These are phyloP conservation scores for Salvator merianae DNA, from an alignment of 2,113 vertebrate species.

Conservation along the genomic window DNA sequence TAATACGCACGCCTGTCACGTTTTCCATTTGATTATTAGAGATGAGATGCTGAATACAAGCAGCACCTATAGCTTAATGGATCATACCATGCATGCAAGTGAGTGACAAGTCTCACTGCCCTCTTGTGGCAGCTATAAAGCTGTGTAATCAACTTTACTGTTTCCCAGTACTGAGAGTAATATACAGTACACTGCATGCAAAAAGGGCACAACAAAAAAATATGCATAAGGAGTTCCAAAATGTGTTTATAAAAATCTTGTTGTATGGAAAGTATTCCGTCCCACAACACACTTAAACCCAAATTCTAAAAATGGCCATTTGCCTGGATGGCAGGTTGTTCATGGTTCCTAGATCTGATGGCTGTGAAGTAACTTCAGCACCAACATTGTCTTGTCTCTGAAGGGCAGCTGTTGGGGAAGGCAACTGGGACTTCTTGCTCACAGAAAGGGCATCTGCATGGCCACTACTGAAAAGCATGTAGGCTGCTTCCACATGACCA, in stretches of 20 bases:
- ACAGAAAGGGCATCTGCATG: too few species aligned
- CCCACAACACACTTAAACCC: too few species aligned
- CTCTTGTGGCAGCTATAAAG: slow-evolving; percentile 56
- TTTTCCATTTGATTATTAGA: slow-evolving; percentile 33
- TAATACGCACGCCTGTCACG: slow-evolving; percentile 32
- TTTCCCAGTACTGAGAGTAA: background rate
- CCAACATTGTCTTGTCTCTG: too few species aligned
- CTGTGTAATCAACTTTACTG: background rate
- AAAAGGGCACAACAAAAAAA: background rate
- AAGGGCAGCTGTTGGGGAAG: too few species aligned
- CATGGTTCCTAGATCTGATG: too few species aligned
- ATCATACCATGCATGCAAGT: slow-evolving; percentile 8
- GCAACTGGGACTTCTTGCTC: too few species aligned
- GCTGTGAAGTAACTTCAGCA: too few species aligned
- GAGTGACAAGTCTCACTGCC: slow-evolving; percentile 53
- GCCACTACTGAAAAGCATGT: too few species aligned
- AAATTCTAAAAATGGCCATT: too few species aligned
- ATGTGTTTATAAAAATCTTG: background rate
- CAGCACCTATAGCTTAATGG: slow-evolving; percentile 20
- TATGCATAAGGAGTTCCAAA: background rate
- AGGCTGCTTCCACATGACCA: too few species aligned
- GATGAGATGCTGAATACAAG: slow-evolving; percentile 21
- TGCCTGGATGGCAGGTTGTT: too few species aligned
- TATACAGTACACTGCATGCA: background rate
- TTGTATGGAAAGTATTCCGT: background rate